phyloP scores from a whole-genome alignment of 2,113 vertebrate genomes.

The Ursus arctos region DNA sequence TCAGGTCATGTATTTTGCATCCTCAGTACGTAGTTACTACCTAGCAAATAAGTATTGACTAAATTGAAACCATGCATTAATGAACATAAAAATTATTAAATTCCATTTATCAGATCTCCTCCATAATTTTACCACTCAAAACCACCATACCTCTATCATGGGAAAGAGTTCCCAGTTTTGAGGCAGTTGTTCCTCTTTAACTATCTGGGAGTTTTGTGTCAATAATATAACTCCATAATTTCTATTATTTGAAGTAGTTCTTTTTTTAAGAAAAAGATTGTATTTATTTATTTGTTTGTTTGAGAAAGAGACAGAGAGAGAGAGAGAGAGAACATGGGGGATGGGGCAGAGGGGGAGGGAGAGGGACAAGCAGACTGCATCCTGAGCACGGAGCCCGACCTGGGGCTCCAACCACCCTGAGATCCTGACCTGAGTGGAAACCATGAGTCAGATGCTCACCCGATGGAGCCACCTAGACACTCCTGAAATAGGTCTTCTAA shows the following conservation, averaged over 20 bases:
- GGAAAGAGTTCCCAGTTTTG: not conserved
- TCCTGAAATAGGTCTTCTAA: not conserved
- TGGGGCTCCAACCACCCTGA: not conserved
- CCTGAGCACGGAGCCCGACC: not conserved
- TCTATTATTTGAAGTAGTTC: constrained; percentile 9
- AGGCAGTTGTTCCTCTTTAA: constrained; percentile 28
- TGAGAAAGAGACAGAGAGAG: not conserved
- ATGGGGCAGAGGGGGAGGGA: not conserved
- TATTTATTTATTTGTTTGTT: too few relatives aligned
- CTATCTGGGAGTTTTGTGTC: not conserved
- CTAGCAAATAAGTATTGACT: constrained; percentile 15
- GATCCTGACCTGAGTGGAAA: not conserved
- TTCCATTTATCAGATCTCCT: not conserved
- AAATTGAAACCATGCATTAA: not conserved
- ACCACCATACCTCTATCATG: not conserved
- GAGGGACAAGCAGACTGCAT: not conserved
- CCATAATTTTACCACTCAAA: not conserved
- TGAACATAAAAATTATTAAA: not conserved
- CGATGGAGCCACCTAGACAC: not conserved
- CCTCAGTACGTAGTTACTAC: not conserved
- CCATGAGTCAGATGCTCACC: not conserved
- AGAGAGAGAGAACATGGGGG: not conserved
- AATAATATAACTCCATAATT: not conserved
- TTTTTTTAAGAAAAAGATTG: not conserved
- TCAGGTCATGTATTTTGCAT: not conserved